Evolutionary conservation across 1,140 invertebrate species (phyloP), one percentile per base, ranked within the genome.

Genomic region (Oncopeltus fasciatus): DNA sequence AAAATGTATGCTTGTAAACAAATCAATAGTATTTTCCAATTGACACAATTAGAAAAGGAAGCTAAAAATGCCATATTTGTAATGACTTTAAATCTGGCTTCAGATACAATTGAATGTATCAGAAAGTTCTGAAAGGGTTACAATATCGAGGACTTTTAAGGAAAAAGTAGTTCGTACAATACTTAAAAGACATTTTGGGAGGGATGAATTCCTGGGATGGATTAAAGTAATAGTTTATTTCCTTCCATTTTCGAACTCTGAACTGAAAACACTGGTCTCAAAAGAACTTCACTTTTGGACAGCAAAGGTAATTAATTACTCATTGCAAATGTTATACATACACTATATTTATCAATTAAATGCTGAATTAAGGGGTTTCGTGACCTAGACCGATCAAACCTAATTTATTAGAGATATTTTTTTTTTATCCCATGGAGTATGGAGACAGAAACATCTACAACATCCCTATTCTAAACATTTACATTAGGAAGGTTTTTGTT

Each of bases 221-320:
- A 95, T 95, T 70, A 95, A 95, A 75, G 92, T 95, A 78, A 92
- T 95, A 66, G 88, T 95, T 11, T 95, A 95, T 71, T 95, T 95
- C 73, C 74, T 95, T 68, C 92, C 92, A 33, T 95, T 95, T 76
- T 92, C 90, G 16, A 78, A 83, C 61, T 78, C 80, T 46, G 92
- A 95, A 75, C 75, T 95, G 18, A 75, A 85, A 59, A 80, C 86
- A 70, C 75, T 95, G 44, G 91, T 95, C 1, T 77, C 80, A 14
- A 80, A 80, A 69, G 91, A 95, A 77, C 75, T 95, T 53, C 75
- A 86, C 64, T 78, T 79, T 21, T 95, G 92, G 92, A 83, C 88
- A 12, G 71, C 75, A 62, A 81, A 82, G 68, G 84, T 85, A 69
- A 28, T 14, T 57, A 8, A 8, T 38, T 38, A 8, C 14, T 38